These are phyloP conservation scores for Antitype chi DNA, from an alignment of 2,888 invertebrate species.

Conservation along the genomic window DNA sequence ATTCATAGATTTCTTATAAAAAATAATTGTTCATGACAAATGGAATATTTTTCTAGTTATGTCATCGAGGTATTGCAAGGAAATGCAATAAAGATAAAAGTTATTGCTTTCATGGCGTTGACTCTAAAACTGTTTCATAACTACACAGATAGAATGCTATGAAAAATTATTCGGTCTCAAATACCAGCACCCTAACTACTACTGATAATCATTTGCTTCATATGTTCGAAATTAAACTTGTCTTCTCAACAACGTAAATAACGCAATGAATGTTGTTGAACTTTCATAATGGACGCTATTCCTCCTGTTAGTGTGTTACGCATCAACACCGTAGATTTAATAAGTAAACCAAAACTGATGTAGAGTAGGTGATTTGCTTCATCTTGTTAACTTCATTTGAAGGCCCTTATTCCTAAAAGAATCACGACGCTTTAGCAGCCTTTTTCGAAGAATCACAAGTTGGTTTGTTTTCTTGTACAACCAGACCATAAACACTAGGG, in stretches of 20 bases:
- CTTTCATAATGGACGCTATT: too few relatives aligned
- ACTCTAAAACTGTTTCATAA: background rate
- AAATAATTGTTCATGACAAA: slow-evolving; percentile 25
- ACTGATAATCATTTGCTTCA: too few relatives aligned
- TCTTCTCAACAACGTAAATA: too few relatives aligned
- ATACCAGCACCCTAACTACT: background rate
- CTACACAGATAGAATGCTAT: background rate
- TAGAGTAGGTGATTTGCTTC: background rate
- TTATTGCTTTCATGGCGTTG: background rate
- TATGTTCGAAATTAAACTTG: too few relatives aligned
- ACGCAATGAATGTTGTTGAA: too few relatives aligned
- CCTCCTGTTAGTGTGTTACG: too few relatives aligned
- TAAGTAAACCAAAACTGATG: background rate
- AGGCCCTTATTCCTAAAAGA: background rate
- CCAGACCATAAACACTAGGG: background rate
- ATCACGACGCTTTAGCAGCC: background rate
- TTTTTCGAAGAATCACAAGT: background rate
- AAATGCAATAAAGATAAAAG: slow-evolving; percentile 33
- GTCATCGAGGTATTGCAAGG: slow-evolving; percentile 9
- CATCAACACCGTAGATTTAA: too few relatives aligned
- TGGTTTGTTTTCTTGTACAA: background rate
- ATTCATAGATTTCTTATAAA: slow-evolving; percentile 28
- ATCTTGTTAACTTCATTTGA: background rate
- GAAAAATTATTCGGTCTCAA: background rate
- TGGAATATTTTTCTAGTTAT: slow-evolving; percentile 23